Evolutionary conservation across 2,797 vertebrate genomes (phyloP).

Genomic region (Hirundo rustica): DNA sequence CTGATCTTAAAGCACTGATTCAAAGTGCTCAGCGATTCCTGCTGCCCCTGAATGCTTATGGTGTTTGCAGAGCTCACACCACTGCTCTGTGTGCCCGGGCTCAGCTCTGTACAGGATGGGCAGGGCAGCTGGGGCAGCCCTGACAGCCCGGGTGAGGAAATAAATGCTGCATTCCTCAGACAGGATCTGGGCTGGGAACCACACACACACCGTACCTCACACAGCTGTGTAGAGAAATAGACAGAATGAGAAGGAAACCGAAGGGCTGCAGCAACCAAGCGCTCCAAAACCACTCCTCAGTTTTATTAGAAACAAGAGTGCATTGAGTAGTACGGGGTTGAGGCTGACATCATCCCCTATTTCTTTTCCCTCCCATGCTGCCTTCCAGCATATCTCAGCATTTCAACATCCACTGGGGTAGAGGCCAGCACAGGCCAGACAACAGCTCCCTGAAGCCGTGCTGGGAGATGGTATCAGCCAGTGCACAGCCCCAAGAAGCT

Average conservation of each 20-base stretch:
- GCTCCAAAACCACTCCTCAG: neutral
- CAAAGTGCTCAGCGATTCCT: no score
- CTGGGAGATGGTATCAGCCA: neutral
- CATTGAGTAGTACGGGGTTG: neutral
- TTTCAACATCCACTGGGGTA: neutral
- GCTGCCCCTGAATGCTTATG: neutral
- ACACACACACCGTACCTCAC: neutral
- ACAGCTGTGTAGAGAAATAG: accelerated
- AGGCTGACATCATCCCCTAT: neutral
- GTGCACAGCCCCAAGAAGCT: neutral
- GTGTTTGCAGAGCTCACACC: neutral
- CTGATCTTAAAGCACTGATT: neutral
- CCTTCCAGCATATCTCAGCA: neutral
- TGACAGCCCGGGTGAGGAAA: neutral
- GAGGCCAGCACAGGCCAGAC: neutral
- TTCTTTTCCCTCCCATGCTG: neutral
- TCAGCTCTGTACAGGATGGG: neutral
- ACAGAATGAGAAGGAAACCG: neutral
- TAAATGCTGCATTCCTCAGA: neutral
- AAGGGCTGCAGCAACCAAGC: neutral
- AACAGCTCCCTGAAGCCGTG: neutral
- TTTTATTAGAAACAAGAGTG: neutral
- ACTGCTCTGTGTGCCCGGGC: neutral
- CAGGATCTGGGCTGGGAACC: neutral
- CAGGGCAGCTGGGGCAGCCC: neutral